Evolutionary conservation across 2,888 invertebrate species (phyloP).

Genomic region (Yponomeuta plumbellus): DNA sequence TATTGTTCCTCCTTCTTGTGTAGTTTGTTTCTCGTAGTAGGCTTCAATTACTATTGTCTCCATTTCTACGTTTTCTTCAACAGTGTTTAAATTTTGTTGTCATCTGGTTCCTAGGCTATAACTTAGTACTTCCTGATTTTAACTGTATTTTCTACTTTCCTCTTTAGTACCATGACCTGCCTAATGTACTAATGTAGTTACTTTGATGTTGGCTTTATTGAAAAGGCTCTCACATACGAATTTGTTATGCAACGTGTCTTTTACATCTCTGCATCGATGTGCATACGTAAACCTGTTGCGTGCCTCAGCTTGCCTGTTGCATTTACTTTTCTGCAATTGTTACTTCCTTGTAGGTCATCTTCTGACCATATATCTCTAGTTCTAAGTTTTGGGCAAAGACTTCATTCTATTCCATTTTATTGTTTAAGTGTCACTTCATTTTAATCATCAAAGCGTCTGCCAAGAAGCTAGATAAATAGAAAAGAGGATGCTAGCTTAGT

Average conservation of each 20-base stretch:
- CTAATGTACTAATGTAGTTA: not conserved
- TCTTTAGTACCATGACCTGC: not conserved
- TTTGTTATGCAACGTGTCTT: constrained; percentile 39
- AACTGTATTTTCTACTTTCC: not conserved
- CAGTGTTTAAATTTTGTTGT: not conserved
- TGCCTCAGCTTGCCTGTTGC: constrained; percentile 36
- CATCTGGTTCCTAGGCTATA: not conserved
- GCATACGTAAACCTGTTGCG: constrained; percentile 53
- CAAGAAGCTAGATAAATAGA: not conserved
- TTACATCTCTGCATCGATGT: constrained; percentile 43
- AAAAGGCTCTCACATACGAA: constrained; percentile 23
- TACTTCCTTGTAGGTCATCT: constrained; percentile 14
- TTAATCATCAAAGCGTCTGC: not conserved
- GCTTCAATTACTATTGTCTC: not conserved
- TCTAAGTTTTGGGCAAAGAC: not conserved
- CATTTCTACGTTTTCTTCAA: not conserved
- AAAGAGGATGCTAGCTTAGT: no score
- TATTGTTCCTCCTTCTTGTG: constrained; percentile 20
- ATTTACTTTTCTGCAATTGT: constrained; percentile 29
- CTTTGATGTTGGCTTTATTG: not conserved
- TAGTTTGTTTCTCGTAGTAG: not conserved
- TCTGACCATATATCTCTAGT: not conserved
- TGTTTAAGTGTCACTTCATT: no score
- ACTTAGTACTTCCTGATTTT: not conserved
- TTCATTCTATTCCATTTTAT: no score